Percentiles rank a stretch among this genome's conserved stretches.
Evolutionary conservation across 2,888 invertebrate genomes (phyloP).

Genomic region (Myopa tessellatipennis): DNA sequence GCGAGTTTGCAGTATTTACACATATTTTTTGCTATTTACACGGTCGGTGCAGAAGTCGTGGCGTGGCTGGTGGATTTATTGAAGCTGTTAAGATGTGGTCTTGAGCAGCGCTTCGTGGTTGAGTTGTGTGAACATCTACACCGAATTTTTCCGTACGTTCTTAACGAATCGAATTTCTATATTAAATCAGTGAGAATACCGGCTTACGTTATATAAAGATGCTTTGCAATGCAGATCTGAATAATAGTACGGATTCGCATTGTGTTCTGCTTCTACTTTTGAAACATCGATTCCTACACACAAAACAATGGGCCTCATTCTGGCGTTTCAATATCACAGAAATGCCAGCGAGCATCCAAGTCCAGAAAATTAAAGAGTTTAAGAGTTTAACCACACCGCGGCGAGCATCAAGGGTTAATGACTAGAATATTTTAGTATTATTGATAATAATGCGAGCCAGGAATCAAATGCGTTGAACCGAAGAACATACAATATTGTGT

Average conservation of each 20-base stretch:
- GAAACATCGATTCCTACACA: slow-evolving; percentile 24
- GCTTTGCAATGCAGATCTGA: background rate
- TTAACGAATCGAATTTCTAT: no score
- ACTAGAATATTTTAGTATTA: slow-evolving; percentile 37
- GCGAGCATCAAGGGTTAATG: slow-evolving; percentile 36
- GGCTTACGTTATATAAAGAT: background rate
- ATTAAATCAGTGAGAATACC: no score
- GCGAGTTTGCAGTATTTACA: slow-evolving; percentile 11
- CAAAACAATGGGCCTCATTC: slow-evolving; percentile 49
- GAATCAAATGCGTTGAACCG: background rate
- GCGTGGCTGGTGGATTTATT: background rate
- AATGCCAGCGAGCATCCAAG: slow-evolving; percentile 53
- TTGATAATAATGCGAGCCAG: slow-evolving; percentile 5
- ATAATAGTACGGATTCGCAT: no score
- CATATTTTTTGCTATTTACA: background rate
- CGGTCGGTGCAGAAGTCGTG: background rate
- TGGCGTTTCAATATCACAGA: slow-evolving; percentile 54
- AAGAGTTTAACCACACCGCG: slow-evolving; percentile 39
- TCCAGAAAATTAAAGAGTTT: slow-evolving; percentile 13
- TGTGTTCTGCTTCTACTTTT: background rate
- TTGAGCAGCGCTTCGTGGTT: no score
- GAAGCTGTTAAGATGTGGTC: no score
- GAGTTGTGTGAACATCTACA: no score
- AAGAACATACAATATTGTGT: background rate
- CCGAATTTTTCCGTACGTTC: no score